Base-by-base conservation (phyloP, 2,888 invertebrate genomes). In the Bembecia ichneumoniformis region DNA sequence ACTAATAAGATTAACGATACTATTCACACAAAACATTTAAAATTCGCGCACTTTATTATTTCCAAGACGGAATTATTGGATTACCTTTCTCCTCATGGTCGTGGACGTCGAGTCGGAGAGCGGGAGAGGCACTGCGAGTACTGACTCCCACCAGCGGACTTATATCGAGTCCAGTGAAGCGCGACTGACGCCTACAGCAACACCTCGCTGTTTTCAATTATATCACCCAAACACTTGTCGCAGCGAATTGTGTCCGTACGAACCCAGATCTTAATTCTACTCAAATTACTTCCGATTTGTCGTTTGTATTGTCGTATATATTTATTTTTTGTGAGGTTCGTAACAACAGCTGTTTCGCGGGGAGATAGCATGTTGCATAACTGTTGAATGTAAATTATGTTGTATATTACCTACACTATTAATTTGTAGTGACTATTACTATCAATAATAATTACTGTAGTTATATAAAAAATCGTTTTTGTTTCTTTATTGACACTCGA, bases 71-170 rank as follows among this genome's bases (percentile, higher is more conserved):
- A 28, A 28, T 9, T 9, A 28, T 14, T 43, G 13, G 7, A 62
- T 68, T 82, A 86, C 86, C 84, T 82, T 68, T 72, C 71, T 75
- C 77, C 80, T 73, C 86, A 84, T 84, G 59, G 56, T 71, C 63
- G 65, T 62, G 60, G 71, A 61, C 69, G 73, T 70, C 63, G 63
- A 62, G 63, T 74, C 68, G 51, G 59, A 64, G 74, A 64, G 73
- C 57, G 74, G 71, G 68, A 78, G 72, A 64, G 66, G 74, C 74
- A 79, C 74, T 82, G 64, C 59, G 77, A 64, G 68, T 66, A 71
- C 77, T 77, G 64, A 63, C 68, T 60, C 64, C 64, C 60, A 58
- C 59, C 59, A 66, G 50, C 59, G 54, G 58, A 59, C 73, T 84
- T 86, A 76, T 84, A 86, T 80, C 64, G 59, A 55, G 57, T 51